phyloP scores from a whole-genome alignment of 2,113 vertebrate genomes.

The Bolborhynchus lineola region DNA sequence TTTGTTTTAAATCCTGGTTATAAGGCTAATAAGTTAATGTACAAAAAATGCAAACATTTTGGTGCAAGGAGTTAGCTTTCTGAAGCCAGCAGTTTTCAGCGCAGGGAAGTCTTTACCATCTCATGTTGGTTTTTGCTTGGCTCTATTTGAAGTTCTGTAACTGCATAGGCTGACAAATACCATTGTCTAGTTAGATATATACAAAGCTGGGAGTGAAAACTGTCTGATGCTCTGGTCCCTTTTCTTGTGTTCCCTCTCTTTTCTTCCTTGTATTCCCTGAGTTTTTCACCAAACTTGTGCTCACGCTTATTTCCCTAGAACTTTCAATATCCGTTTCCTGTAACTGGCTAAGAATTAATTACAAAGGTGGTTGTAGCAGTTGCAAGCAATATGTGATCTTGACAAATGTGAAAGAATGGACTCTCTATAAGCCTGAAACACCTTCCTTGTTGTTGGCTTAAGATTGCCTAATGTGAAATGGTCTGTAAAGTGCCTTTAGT shows the following conservation, averaged over 20 bases:
- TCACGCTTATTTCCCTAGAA: not conserved
- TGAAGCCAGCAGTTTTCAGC: not conserved
- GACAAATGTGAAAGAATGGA: not conserved
- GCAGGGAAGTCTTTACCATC: not conserved
- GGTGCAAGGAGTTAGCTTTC: not conserved
- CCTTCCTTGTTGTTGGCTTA: not conserved
- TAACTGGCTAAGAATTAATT: not conserved
- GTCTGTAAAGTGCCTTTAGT: not conserved
- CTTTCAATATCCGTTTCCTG: not conserved
- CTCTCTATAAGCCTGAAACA: not conserved
- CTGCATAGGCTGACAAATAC: not conserved
- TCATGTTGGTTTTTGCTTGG: not conserved
- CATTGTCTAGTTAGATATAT: not conserved
- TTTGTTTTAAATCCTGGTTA: not conserved
- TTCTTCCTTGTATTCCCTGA: fast-evolving
- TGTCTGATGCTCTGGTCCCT: not conserved
- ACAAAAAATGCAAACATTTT: not conserved
- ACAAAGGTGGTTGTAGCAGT: not conserved
- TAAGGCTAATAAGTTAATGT: not conserved
- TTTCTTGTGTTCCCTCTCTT: not conserved
- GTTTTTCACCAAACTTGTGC: not conserved
- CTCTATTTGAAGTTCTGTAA: not conserved
- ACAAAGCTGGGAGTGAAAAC: not conserved
- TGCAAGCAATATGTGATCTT: not conserved
- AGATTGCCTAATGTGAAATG: not conserved